Conservation (phyloP, 2,113 vertebrate species). For the Machaerirhynchus nigripectus region DNA sequence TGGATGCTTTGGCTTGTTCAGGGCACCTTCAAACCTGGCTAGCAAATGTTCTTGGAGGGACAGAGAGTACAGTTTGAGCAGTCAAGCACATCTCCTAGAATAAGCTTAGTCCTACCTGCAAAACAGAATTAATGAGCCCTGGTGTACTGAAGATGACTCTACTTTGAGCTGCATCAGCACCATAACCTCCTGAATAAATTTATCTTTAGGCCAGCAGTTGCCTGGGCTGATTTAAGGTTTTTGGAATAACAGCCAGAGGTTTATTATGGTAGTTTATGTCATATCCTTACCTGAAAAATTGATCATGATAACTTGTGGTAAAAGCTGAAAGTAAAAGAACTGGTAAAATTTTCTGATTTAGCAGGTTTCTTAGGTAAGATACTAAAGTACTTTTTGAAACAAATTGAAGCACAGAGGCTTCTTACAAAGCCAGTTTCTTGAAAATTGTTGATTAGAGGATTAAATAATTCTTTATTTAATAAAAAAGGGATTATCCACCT, state of each 20-base stretch:
- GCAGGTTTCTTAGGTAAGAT: neutral
- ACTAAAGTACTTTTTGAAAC: neutral
- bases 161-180: neutral
- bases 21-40: neutral
- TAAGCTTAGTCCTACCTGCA: neutral
- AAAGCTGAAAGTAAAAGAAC: neutral
- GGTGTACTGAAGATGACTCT: neutral
- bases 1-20: neutral
- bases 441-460: neutral
- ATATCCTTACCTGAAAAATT: neutral
- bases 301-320: neutral
- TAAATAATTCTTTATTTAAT: neutral
- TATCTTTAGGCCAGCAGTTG: neutral
- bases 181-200: neutral
- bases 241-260: neutral
- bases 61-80: neutral
- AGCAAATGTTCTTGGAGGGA: neutral
- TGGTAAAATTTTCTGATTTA: neutral
- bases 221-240: neutral
- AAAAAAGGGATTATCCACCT: neutral
- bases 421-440: neutral
- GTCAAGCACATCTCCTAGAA: neutral
- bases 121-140: neutral
- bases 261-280: neutral
- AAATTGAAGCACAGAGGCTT: neutral